phyloP scores from a whole-genome alignment of 1,140 invertebrate genomes.

The Temnothorax curvispinosus region DNA sequence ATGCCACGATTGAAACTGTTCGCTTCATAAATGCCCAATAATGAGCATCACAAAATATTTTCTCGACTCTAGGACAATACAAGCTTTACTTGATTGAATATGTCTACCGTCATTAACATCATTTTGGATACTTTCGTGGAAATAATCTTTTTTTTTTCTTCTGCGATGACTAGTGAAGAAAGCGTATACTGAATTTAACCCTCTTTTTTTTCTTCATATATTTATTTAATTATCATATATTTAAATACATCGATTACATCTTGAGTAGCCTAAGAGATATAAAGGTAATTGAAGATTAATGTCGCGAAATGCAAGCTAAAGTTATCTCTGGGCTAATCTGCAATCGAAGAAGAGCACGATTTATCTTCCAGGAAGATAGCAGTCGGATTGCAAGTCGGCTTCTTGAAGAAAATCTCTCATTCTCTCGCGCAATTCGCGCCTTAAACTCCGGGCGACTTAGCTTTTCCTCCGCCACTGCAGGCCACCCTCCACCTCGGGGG shows the following conservation, averaged over 20 bases:
- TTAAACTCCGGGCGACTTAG: constrained; percentile 62
- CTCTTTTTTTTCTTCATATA: background rate
- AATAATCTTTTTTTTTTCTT: background rate
- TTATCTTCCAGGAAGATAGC: background rate
- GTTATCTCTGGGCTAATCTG: background rate
- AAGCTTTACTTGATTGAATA: background rate
- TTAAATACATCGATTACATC: background rate
- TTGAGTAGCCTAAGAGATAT: background rate
- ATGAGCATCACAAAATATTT: background rate
- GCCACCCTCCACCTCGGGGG: constrained; percentile 54
- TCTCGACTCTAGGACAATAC: background rate
- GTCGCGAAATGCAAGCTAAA: background rate
- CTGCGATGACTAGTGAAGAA: background rate
- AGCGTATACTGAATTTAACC: background rate
- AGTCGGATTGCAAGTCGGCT: background rate
- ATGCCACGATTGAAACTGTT: constrained; percentile 3
- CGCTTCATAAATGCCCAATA: constrained; percentile 12
- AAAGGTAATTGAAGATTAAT: background rate
- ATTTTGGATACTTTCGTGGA: background rate
- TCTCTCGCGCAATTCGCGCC: background rate
- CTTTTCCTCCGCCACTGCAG: constrained; percentile 63
- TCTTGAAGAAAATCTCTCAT: background rate
- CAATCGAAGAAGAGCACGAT: background rate
- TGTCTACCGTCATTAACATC: background rate
- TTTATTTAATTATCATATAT: background rate